Conservation (phyloP, 2,113 vertebrate genomes). For the Pseudonaja textilis region DNA sequence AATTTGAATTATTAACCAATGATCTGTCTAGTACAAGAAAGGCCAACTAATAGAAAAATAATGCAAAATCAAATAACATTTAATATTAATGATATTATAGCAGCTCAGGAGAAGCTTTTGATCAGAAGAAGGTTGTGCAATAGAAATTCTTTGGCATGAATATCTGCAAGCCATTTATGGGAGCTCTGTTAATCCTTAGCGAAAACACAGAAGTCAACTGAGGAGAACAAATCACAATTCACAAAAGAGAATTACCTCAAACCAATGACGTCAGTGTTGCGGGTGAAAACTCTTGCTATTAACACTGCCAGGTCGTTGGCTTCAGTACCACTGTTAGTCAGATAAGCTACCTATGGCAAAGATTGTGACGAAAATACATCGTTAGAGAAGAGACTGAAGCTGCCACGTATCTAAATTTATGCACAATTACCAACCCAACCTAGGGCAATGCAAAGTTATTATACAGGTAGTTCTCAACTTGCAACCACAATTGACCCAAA, state of each 20-base stretch:
- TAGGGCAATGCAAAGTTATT: background rate
- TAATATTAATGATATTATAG: background rate
- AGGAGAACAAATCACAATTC: background rate
- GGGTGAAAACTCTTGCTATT: conserved; percentile 86
- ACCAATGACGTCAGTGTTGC: conserved; percentile 82
- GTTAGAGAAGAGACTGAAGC: background rate
- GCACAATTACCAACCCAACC: background rate
- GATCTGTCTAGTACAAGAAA: background rate
- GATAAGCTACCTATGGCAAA: conserved; percentile 80
- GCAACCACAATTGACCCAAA: background rate
- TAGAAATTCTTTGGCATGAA: background rate
- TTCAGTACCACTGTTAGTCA: conserved; percentile 93
- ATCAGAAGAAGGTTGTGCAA: background rate
- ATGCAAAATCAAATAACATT: background rate
- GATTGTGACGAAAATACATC: background rate
- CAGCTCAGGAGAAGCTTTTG: background rate
- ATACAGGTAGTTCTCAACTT: background rate
- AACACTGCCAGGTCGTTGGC: conserved; percentile 92
- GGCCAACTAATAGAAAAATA: background rate
- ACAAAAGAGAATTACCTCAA: conserved; percentile 75
- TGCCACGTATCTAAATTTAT: background rate
- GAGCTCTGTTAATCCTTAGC: no score
- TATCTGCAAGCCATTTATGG: background rate
- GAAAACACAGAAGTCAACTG: background rate
- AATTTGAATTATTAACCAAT: background rate